Base-by-base conservation (phyloP, 2,888 invertebrate species). In the Lacanobia oleracea region DNA sequence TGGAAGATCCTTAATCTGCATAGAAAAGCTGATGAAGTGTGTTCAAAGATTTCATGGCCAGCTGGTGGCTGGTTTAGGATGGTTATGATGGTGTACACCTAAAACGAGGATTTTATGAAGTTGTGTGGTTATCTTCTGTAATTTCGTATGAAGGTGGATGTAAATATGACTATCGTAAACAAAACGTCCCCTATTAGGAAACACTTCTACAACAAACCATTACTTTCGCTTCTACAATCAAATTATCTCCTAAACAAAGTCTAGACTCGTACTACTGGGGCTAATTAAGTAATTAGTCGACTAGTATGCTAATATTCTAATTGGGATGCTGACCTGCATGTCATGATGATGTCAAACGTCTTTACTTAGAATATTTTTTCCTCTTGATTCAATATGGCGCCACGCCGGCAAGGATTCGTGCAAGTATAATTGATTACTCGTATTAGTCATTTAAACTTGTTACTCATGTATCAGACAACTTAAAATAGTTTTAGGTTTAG, bases 401-500 rank as follows among this genome's bases (percentile, higher is more conserved):
- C 79, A 69, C n/a, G 33, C 62, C 1, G 83, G 43, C 79, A 80
- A 80, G 83, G 83, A 60, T 80, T 57, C 21, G 10, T 33, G 84
- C 66, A 83, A 68, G 81, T 57, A 79, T 83, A 83, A 81, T 80
- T 68, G 53, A 83, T 83, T 66, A 66, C 14, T 56, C 45, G 45
- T 45, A 23, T 75, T 79, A 51, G 27, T 61, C 75, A 77, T 60
- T 57, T 12, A 37, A 9, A 40, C 10, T 21, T 53, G n/a, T 77
- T 77, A 70, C 21, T 81, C 69, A 81, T 14, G 40, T 63, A 81
- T 14, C 45, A 23, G 40, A n/a, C 62, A 9, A 33, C 33, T 60
- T 62, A n/a, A n/a, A 62, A 50, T 40, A 21, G 45, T 16, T 61
- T 73, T 43, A 1, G 12, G 14, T 60, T 80, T 45, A 61, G 50